Percentiles rank a stretch among this genome's conserved stretches.
Evolutionary conservation across 1,140 invertebrate species (phyloP).

Genomic region (Acarapis woodi): DNA sequence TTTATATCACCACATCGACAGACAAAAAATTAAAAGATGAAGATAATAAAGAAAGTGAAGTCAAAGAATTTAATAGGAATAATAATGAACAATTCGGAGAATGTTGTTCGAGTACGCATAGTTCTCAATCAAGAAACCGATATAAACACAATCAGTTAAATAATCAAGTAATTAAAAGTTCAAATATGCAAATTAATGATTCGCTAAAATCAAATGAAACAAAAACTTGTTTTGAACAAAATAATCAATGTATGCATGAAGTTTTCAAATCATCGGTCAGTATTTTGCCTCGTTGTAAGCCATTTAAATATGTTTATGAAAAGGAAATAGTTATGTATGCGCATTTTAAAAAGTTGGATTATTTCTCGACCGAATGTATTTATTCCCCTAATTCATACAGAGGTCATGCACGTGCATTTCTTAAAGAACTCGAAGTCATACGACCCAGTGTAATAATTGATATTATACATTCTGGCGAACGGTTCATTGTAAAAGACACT

Average conservation of each 20-base stretch:
- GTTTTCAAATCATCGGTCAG: no score
- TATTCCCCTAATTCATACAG: constrained; percentile 96
- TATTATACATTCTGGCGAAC: constrained; percentile 88
- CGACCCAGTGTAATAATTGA: constrained; percentile 77
- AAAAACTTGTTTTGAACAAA: no score
- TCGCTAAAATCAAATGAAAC: no score
- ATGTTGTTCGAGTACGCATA: neutral
- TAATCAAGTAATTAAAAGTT: no score
- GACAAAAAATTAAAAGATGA: no score
- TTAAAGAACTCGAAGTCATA: constrained; percentile 88
- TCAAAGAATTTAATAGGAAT: neutral
- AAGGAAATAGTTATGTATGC: constrained; percentile 99
- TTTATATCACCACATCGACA: constrained; percentile 11
- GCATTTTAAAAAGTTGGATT: constrained; percentile 83
- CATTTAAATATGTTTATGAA: constrained; percentile 94
- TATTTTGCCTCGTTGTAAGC: constrained; percentile 64
- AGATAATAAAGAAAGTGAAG: neutral
- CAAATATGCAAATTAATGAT: no score
- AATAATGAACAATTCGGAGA: neutral
- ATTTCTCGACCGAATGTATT: constrained; percentile 95
- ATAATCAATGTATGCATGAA: no score
- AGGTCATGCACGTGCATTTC: constrained; percentile 60
- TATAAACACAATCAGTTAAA: no score
- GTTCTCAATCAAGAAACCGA: no score
- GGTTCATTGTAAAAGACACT: constrained; percentile 43